Evolutionary conservation across 2,113 vertebrate species (phyloP).

Genomic region (Syrrhaptes paradoxus): DNA sequence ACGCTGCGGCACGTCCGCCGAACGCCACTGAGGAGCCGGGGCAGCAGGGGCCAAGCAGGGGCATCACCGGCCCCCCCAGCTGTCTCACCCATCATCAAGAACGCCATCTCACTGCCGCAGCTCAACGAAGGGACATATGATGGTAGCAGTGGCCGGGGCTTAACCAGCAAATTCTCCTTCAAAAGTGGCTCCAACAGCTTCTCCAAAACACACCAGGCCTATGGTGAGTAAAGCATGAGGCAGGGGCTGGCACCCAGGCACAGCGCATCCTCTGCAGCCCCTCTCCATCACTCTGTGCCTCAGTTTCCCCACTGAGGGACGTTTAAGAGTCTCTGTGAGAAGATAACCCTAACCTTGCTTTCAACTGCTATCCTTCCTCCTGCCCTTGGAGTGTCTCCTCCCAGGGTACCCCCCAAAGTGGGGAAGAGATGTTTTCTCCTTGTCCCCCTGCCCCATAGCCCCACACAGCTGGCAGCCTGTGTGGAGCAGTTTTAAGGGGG

Average conservation of each 20-base stretch:
- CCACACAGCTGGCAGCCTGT: not conserved
- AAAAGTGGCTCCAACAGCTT: conserved; percentile 78
- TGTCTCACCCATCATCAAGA: conserved; percentile 95
- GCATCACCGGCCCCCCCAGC: conserved; percentile 80
- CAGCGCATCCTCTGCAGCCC: not conserved
- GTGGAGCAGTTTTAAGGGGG: not conserved
- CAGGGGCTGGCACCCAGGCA: not conserved
- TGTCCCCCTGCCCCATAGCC: not conserved
- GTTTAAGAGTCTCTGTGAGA: not conserved
- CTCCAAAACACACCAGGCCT: conserved; percentile 79
- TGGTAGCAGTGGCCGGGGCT: not conserved
- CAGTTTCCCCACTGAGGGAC: not conserved
- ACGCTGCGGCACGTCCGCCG: conserved; percentile 85
- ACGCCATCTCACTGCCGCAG: conserved; percentile 90
- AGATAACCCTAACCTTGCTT: not conserved
- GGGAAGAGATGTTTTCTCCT: not conserved
- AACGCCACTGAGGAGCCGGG: conserved; percentile 61
- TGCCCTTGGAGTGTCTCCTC: not conserved
- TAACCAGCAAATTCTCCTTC: conserved; percentile 77
- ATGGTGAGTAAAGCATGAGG: conserved; percentile 73
- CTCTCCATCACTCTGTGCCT: not conserved
- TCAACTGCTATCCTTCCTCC: not conserved
- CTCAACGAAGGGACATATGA: conserved; percentile 78
- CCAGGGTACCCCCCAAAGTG: not conserved
- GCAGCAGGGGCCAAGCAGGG: conserved; percentile 61